Conservation (phyloP, 2,113 vertebrate species). For the Siniperca chuatsi region DNA sequence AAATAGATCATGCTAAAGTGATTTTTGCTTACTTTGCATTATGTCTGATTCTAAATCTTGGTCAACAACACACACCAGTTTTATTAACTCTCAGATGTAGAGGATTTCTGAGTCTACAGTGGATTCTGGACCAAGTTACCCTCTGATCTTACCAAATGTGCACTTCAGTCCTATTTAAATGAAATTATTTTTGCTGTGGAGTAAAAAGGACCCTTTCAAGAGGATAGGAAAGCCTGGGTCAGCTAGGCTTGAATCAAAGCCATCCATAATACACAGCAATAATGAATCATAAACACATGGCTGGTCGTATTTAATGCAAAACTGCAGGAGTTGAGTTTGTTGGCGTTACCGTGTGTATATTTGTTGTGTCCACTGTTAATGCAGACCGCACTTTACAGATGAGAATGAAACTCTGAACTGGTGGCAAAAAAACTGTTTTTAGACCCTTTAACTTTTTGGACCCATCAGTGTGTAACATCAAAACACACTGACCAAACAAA, state of each 20-base stretch:
- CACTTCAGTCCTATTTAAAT: conserved; percentile 14
- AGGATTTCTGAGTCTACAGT: not conserved
- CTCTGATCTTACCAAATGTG: conserved; percentile 12
- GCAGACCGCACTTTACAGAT: conserved; percentile 8
- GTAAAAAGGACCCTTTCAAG: conserved; percentile 20
- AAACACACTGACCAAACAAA: conserved; percentile 12
- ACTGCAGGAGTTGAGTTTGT: not conserved
- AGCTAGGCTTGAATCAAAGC: conserved; percentile 12
- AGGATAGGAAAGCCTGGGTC: not conserved
- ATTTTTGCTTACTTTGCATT: not conserved
- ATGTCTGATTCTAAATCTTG: not conserved
- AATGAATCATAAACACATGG: conserved; percentile 45
- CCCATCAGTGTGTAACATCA: not conserved
- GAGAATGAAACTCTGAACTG: not conserved
- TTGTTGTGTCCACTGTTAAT: conserved; percentile 30
- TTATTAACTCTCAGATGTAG: not conserved
- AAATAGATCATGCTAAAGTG: not conserved
- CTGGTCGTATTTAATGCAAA: conserved; percentile 13
- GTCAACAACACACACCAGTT: not conserved
- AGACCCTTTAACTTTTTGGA: not conserved
- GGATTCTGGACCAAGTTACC: conserved; percentile 3
- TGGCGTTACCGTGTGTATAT: conserved; percentile 11
- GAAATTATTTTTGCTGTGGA: not conserved
- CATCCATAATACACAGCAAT: conserved; percentile 33
- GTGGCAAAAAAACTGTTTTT: not conserved